Percentiles rank a stretch among this genome's conserved stretches.
phyloP scores from a whole-genome alignment of 2,888 invertebrate species.

The Myopa tessellatipennis region DNA sequence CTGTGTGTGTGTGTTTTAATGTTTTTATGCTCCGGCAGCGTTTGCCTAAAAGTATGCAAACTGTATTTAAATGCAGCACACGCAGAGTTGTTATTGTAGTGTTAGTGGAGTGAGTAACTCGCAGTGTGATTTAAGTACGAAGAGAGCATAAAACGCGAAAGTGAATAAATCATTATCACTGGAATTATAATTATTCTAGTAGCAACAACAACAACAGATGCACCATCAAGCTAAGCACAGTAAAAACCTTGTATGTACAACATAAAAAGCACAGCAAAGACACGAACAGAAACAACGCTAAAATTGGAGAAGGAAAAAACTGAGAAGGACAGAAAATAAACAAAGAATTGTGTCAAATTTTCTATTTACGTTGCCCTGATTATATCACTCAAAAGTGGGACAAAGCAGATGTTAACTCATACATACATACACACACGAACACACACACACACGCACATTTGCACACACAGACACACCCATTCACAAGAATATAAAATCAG shows the following conservation, averaged over 20 bases:
- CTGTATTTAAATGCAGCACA: not conserved
- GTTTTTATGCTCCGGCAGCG: not conserved
- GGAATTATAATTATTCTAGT: constrained; percentile 23
- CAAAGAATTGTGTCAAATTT: constrained; percentile 45
- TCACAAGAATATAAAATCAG: not conserved
- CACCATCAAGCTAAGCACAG: constrained; percentile 1
- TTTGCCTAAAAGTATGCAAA: constrained; percentile 38
- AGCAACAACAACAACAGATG: constrained; percentile 34
- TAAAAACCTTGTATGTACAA: constrained; percentile 36
- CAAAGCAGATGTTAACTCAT: constrained; percentile 47
- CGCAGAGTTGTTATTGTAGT: not conserved
- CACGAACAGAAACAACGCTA: constrained; percentile 15
- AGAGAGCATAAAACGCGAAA: constrained; percentile 24
- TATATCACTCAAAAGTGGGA: constrained; percentile 55
- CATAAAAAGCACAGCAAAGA: constrained; percentile 29
- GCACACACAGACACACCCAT: too few species aligned
- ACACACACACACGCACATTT: constrained; percentile 14
- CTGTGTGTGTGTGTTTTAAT: not conserved
- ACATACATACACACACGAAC: constrained; percentile 1
- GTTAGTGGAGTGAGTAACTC: not conserved
- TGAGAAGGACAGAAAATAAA: constrained; percentile 12
- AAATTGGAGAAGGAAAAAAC: constrained; percentile 21
- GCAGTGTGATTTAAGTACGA: constrained; percentile 21
- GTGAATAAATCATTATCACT: constrained; percentile 25
- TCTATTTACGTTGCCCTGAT: constrained; percentile 53